A percentile compares a stretch with the other conserved stretches of the same genome.
phyloP scores from a whole-genome alignment of 2,888 invertebrate species.

The Pristionchus japonicus region DNA sequence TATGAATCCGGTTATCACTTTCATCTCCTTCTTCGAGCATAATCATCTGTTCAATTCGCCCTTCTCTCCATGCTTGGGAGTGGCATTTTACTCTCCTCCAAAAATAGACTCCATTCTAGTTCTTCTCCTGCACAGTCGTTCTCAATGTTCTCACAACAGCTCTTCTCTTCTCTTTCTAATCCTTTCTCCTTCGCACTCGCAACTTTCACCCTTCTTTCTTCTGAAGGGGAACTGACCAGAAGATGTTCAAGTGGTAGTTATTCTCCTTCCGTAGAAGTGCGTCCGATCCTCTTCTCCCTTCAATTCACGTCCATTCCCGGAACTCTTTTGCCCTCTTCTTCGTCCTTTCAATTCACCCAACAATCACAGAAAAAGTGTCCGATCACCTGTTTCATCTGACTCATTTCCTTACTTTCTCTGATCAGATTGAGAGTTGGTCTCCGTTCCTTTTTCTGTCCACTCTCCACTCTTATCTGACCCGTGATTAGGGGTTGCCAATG shows the following conservation, averaged over 20 bases:
- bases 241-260: neutral
- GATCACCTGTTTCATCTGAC: neutral
- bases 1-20: slow-evolving; percentile 30
- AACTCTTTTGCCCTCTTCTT: neutral
- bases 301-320: neutral
- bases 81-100: neutral
- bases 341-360: slow-evolving; percentile 10
- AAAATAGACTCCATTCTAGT: neutral
- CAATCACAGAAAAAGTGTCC: neutral
- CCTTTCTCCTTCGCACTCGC: neutral
- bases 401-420: slow-evolving; percentile 20
- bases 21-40: neutral
- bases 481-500: neutral
- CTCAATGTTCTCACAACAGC: neutral
- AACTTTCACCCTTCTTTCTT: neutral
- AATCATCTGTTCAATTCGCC: neutral
- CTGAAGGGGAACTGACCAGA: neutral
- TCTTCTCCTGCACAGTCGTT: neutral
- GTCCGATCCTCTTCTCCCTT: neutral
- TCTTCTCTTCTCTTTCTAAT: neutral
- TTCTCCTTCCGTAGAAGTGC: neutral
- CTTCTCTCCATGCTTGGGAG: neutral
- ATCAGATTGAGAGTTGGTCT: neutral
- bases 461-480: neutral
- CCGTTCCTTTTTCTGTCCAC: neutral